These are phyloP conservation scores for Crematogaster levior DNA, from an alignment of 2,888 invertebrate species.

Conservation along the genomic window DNA sequence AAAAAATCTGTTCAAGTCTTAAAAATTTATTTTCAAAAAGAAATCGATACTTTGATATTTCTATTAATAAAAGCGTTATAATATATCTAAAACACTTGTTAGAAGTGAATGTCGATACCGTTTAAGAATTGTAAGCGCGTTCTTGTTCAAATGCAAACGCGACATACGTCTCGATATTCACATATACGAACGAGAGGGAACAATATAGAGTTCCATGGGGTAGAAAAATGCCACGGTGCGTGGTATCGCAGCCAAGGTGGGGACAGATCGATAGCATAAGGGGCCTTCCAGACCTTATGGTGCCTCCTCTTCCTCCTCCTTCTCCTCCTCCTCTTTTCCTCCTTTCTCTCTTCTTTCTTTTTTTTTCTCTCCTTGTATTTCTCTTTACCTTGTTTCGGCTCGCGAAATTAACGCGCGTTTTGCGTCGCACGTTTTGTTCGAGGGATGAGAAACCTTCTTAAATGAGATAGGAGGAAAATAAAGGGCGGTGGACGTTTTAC, in stretches of 20 bases:
- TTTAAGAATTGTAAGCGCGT: slow-evolving; percentile 38
- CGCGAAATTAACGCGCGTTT: slow-evolving; percentile 73
- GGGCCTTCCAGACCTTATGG: slow-evolving; percentile 82
- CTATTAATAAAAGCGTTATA: background rate
- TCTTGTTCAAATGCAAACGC: slow-evolving; percentile 54
- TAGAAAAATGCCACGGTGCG: slow-evolving; percentile 64
- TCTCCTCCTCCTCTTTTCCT: slow-evolving; percentile 66
- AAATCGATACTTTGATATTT: background rate
- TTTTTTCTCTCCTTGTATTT: slow-evolving; percentile 46
- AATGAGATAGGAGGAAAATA: background rate
- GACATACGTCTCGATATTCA: slow-evolving; percentile 28
- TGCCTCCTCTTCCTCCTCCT: slow-evolving; percentile 79
- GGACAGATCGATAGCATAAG: slow-evolving; percentile 83
- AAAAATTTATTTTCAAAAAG: background rate
- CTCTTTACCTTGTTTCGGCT: slow-evolving; percentile 53
- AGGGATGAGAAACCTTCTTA: background rate
- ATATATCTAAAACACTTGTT: background rate
- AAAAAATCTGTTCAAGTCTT: background rate
- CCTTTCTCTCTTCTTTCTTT: slow-evolving; percentile 52
- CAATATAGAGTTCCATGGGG: slow-evolving; percentile 78
- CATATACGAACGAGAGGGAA: slow-evolving; percentile 66
- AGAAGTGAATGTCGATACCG: slow-evolving; percentile 10
- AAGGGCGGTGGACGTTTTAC: background rate
- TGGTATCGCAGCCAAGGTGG: slow-evolving; percentile 73
- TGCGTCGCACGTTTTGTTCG: slow-evolving; percentile 59